Base-by-base conservation (phyloP, 1,140 invertebrate genomes). In the Brachionus rubens region DNA sequence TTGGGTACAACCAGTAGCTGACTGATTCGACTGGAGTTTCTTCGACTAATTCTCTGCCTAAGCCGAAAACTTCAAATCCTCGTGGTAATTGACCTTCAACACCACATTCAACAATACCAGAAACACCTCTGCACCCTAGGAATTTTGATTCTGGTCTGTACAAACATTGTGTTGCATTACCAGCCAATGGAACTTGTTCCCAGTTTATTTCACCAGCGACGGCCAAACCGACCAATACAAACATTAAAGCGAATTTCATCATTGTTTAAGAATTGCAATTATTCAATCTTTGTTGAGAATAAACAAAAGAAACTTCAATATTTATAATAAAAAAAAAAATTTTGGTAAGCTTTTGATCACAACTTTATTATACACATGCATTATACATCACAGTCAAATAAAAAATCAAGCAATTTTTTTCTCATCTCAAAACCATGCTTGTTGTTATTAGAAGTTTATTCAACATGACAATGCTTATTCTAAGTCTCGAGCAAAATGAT, bases 41-140 rank as follows among this genome's bases (percentile, higher is more conserved):
- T 40, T 50, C 68, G 16, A 30, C 5, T 16, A 9, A 19, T 48
- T 50, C 24, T 4, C 28, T 72, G 24, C 43, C 28, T 41, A 72
- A 16, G 36, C 68, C 68, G 14, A 72, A 72, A 12, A 52, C 68
- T 14, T 72, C 68, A 54, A 72, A 72, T 2, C 68, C 30, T n/a
- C 24, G 10, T 40, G 46, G 30, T 40, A 72, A 26, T 21, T 47
- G 21, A 21, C n/a, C 33, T 12, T 21, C 33, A 7, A 46, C 46
- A 7, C n/a, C 21, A n/a, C 68, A 72, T 54, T 72, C 68, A 40
- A 72, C 68, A 54, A 72, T n/a, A 40, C 46, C 46, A 41, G 24
- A 16, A 28, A 21, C 19, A 33, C 68, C 68, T 48, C 68, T 48
- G 47, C 68, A 72, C 24, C 46, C 40, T 10, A 72, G 14, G 7